phyloP scores from a whole-genome alignment of 2,888 invertebrate genomes.

The Stratiomys singularior region DNA sequence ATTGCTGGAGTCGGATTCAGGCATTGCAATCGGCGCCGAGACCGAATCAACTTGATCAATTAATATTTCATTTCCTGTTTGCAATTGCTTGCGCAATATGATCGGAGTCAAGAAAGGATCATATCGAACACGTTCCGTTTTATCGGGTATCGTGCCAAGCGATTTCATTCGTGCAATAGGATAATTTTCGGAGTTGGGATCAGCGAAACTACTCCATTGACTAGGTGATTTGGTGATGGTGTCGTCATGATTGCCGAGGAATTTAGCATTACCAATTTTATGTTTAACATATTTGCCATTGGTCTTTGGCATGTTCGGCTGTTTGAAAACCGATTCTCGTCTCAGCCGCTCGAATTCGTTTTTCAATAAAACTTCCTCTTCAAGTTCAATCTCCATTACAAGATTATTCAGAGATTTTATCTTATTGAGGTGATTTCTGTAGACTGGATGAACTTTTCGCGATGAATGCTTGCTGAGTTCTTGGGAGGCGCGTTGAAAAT shows the following conservation, averaged over 20 bases:
- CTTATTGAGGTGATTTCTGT: conserved; percentile 58
- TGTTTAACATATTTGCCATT: conserved; percentile 61
- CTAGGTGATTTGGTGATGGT: background rate
- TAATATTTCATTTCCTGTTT: conserved; percentile 22
- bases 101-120: conserved; percentile 65
- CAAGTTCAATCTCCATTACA: conserved; percentile 58
- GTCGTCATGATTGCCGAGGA: conserved; percentile 62
- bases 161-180: conserved; percentile 65
- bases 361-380: conserved; percentile 59
- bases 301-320: conserved; percentile 43
- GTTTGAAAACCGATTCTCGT: conserved; percentile 48
- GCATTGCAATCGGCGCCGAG: conserved; percentile 25
- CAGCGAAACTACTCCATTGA: background rate
- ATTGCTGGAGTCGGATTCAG: conserved; percentile 42
- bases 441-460: conserved; percentile 59
- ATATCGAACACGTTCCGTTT: conserved; percentile 61
- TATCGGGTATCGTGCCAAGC: conserved; percentile 64
- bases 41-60: conserved; percentile 30
- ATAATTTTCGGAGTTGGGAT: conserved; percentile 53
- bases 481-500: conserved; percentile 63
- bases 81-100: conserved; percentile 60
- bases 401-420: conserved; percentile 64
- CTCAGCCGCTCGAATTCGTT: conserved; percentile 61
- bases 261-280: conserved; percentile 65
- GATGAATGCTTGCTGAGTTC: conserved; percentile 63